Conservation (phyloP, 1,140 invertebrate genomes). For the Oreohelix idahoensis region DNA sequence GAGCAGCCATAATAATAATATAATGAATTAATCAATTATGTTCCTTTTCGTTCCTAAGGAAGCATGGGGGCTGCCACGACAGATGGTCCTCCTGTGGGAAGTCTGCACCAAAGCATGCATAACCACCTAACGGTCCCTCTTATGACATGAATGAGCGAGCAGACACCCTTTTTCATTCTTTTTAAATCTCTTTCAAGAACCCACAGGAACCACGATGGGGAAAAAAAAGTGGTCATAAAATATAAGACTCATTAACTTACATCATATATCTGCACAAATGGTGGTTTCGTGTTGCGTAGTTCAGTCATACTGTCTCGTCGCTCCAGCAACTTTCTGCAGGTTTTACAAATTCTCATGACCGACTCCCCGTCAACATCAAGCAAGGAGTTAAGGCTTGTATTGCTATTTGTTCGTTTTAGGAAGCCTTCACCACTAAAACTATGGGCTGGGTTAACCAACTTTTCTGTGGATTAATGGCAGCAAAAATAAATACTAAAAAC, state of each 20-base stretch:
- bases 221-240: too few species aligned
- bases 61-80: too few species aligned
- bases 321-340: constrained; percentile 87
- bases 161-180: too few species aligned
- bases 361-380: constrained; percentile 76
- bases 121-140: too few species aligned
- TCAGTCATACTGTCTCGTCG: constrained; percentile 85
- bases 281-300: constrained; percentile 83
- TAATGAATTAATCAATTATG: too few species aligned
- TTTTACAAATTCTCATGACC: constrained; percentile 85
- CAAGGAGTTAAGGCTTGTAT: constrained; percentile 70
- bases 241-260: constrained; percentile 53
- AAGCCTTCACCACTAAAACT: constrained; percentile 64
- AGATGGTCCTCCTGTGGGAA: too few species aligned
- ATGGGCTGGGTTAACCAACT: constrained; percentile 77
- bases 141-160: neutral
- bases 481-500: too few species aligned
- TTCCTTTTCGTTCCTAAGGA: too few species aligned
- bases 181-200: too few species aligned
- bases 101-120: too few species aligned
- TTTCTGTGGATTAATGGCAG: constrained; percentile 72
- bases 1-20: too few species aligned
- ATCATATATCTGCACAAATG: constrained; percentile 87
- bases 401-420: constrained; percentile 68
- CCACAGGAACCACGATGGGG: too few species aligned